Evolutionary conservation across 2,797 vertebrate species (phyloP).

Genomic region (Sphenodon punctatus): DNA sequence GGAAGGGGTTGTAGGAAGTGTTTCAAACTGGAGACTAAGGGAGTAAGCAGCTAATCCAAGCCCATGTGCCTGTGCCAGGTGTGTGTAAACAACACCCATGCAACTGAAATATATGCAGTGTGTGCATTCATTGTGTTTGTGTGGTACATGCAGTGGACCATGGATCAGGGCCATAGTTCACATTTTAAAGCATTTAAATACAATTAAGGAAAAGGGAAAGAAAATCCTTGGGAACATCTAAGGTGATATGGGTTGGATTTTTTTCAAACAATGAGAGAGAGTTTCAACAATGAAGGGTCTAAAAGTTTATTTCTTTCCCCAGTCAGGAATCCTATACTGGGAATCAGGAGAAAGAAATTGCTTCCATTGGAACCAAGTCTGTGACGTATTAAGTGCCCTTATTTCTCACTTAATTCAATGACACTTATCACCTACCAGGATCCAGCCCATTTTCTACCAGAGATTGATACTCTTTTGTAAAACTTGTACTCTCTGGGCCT

Average conservation of each 20-base stretch:
- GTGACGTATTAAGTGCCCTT: neutral
- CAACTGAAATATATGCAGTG: no score
- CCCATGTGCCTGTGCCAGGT: no score
- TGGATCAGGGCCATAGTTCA: no score
- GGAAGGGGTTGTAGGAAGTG: no score
- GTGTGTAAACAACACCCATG: no score
- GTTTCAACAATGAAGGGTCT: neutral
- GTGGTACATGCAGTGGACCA: no score
- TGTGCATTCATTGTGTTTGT: no score
- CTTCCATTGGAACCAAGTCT: neutral
- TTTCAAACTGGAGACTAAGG: no score
- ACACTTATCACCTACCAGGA: neutral
- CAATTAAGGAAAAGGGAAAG: neutral
- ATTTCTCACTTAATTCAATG: neutral
- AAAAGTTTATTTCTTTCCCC: neutral
- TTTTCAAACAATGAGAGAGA: neutral
- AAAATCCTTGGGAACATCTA: conserved; percentile 35
- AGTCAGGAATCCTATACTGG: neutral
- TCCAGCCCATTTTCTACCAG: neutral
- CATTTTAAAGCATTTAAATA: no score
- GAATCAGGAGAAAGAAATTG: neutral
- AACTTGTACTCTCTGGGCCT: neutral
- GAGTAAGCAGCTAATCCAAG: no score
- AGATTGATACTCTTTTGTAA: neutral
- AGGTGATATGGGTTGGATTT: neutral